phyloP scores from a whole-genome alignment of 37 sponge, comb jelly and placozoan species.

The Diacarnus erythraeanus region DNA sequence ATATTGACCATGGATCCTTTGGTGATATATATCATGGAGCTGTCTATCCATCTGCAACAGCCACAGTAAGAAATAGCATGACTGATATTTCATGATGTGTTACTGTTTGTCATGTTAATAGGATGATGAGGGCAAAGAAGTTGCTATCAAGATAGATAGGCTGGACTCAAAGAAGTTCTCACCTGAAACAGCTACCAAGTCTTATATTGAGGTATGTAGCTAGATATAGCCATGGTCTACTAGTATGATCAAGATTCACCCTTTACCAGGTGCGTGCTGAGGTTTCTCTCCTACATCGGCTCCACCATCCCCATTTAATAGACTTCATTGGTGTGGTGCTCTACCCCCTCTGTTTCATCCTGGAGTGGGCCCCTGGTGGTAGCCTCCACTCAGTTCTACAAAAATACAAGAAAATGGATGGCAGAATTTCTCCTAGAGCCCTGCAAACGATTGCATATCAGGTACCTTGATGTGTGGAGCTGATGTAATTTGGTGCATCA shows the following conservation, averaged over 20 bases:
- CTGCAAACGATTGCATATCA: slow-evolving; percentile 67
- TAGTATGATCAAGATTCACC: neutral
- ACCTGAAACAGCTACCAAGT: slow-evolving; percentile 47
- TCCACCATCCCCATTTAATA: slow-evolving; percentile 74
- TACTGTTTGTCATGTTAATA: slow-evolving; percentile 6
- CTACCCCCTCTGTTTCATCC: slow-evolving; percentile 77
- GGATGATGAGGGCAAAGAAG: slow-evolving; percentile 77
- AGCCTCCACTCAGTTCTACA: slow-evolving; percentile 55
- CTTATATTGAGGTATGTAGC: slow-evolving; percentile 52
- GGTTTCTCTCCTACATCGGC: slow-evolving; percentile 65
- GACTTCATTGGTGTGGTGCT: slow-evolving; percentile 76
- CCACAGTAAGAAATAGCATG: slow-evolving; percentile 43
- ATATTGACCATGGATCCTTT: slow-evolving; percentile 72
- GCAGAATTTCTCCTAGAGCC: slow-evolving; percentile 54
- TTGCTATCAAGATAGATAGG: slow-evolving; percentile 78
- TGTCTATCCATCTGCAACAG: slow-evolving; percentile 52
- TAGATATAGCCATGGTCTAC: neutral
- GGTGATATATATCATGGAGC: slow-evolving; percentile 85
- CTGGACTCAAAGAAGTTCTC: slow-evolving; percentile 41
- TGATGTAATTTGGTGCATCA: too few species aligned
- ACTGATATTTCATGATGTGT: neutral
- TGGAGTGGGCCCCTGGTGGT: slow-evolving; percentile 89
- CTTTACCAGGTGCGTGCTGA: slow-evolving; percentile 65
- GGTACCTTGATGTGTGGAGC: too few species aligned
- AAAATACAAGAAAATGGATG: slow-evolving; percentile 64